Evolutionary conservation across 2,113 vertebrate genomes (phyloP).

Genomic region (Anoplopoma fimbria): DNA sequence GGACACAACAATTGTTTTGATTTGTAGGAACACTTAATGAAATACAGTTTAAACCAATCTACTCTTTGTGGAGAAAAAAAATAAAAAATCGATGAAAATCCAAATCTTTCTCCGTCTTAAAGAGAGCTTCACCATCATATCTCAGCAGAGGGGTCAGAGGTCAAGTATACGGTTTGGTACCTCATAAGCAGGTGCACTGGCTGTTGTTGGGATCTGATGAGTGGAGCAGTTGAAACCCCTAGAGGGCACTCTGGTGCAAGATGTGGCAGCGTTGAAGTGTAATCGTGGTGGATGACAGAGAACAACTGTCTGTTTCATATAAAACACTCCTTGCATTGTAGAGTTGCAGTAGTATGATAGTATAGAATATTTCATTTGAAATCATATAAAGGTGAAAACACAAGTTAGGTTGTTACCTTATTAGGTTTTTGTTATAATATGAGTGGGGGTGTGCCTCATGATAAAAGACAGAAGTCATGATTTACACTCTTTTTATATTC

Average conservation of each 20-base stretch:
- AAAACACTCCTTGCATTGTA: not conserved
- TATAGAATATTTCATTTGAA: not conserved
- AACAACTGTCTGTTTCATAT: not conserved
- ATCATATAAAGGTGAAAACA: not conserved
- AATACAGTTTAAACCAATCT: not conserved
- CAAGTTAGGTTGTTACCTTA: not conserved
- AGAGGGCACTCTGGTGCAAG: slow-evolving; percentile 62
- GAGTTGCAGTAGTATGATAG: not conserved
- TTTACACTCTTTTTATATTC: not conserved
- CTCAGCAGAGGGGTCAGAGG: not conserved
- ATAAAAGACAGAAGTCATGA: not conserved
- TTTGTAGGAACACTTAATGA: not conserved
- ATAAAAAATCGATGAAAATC: not conserved
- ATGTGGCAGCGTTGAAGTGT: slow-evolving; percentile 5
- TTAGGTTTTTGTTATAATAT: not conserved
- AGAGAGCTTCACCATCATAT: not conserved
- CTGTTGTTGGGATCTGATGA: not conserved
- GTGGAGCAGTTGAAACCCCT: slow-evolving; percentile 23
- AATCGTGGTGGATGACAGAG: not conserved
- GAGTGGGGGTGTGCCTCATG: not conserved
- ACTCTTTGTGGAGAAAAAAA: not conserved
- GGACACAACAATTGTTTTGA: not conserved
- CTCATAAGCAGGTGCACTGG: not conserved
- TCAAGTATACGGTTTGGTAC: accelerated
- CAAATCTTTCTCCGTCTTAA: no score